Evolutionary conservation across 2,113 vertebrate species (phyloP).

Genomic region (Coreoperca whiteheadi): DNA sequence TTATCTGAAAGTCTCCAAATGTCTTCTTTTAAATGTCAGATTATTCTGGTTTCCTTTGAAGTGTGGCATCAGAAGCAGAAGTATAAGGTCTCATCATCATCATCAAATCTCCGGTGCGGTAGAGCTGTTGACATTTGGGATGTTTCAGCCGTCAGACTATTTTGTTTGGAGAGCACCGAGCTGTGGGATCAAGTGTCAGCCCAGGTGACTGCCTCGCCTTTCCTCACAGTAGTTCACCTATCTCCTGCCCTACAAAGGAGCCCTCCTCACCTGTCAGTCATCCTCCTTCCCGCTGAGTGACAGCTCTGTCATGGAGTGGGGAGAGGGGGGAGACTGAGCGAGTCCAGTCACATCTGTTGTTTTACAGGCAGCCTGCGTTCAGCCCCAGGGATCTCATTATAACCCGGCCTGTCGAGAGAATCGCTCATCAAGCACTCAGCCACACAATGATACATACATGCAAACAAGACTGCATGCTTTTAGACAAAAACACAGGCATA

Average conservation of each 20-base stretch:
- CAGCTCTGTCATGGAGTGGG: conserved; percentile 57
- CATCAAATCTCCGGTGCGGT: conserved; percentile 25
- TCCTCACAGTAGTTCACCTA: conserved; percentile 33
- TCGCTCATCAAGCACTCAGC: conserved; percentile 59
- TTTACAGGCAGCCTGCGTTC: conserved; percentile 75
- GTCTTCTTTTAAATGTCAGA: conserved; percentile 71
- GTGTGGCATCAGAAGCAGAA: conserved; percentile 22
- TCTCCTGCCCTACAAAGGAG: conserved; percentile 21
- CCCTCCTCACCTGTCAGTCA: conserved; percentile 59
- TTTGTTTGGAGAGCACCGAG: conserved; percentile 49
- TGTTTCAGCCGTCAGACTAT: conserved; percentile 44
- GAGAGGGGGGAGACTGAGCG: conserved; percentile 47
- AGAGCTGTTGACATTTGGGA: conserved; percentile 70
- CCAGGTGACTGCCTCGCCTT: conserved; percentile 50
- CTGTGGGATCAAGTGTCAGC: conserved; percentile 54
- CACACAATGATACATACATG: conserved; percentile 33
- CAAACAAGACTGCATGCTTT: conserved; percentile 40
- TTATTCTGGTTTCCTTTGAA: conserved; percentile 48
- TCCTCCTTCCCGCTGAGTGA: conserved; percentile 63
- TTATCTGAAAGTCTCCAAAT: conserved; percentile 58
- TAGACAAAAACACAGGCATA: conserved; percentile 21
- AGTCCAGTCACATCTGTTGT: conserved; percentile 79
- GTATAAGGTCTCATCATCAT: conserved; percentile 50
- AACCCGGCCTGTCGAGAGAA: conserved; percentile 64
- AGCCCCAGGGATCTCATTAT: conserved; percentile 82